Evolutionary conservation across 2,888 invertebrate species (phyloP).

Genomic region (Anodontia alba): DNA sequence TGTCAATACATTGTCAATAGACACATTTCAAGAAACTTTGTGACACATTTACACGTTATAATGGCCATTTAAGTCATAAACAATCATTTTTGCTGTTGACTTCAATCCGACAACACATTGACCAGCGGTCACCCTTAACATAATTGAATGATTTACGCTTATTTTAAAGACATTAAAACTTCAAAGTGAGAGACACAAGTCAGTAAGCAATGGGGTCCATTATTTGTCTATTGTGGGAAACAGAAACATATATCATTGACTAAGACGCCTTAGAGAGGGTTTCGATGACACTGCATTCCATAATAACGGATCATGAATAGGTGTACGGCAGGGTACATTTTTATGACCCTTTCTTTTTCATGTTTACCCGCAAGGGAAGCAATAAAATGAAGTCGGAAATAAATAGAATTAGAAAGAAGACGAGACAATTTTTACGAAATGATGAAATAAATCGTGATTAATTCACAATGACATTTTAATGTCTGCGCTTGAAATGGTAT

Average conservation of each 20-base stretch:
- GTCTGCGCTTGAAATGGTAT: constrained; percentile 29
- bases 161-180: constrained; percentile 54
- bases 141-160: constrained; percentile 60
- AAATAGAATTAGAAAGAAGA: constrained; percentile 49
- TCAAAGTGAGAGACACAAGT: constrained; percentile 37
- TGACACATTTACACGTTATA: constrained; percentile 14
- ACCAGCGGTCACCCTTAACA: constrained; percentile 9
- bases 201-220: constrained; percentile 29
- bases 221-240: constrained; percentile 23
- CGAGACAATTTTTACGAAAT: constrained; percentile 47
- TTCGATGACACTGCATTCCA: constrained; percentile 49
- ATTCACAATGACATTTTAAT: constrained; percentile 64
- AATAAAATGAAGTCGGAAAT: constrained; percentile 19
- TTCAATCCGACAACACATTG: constrained; percentile 1
- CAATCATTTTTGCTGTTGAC: constrained; percentile 12
- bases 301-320: constrained; percentile 48
- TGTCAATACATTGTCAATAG: constrained; percentile 8
- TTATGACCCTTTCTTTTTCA: constrained; percentile 40
- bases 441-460: constrained; percentile 59
- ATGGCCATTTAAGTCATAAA: constrained; percentile 19
- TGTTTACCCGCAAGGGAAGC: constrained; percentile 16
- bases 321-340: constrained; percentile 47
- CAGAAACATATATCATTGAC: constrained; percentile 42
- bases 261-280: constrained; percentile 30
- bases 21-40: background rate